phyloP scores from a whole-genome alignment of 1,140 invertebrate genomes.

The Halyomorpha halys region DNA sequence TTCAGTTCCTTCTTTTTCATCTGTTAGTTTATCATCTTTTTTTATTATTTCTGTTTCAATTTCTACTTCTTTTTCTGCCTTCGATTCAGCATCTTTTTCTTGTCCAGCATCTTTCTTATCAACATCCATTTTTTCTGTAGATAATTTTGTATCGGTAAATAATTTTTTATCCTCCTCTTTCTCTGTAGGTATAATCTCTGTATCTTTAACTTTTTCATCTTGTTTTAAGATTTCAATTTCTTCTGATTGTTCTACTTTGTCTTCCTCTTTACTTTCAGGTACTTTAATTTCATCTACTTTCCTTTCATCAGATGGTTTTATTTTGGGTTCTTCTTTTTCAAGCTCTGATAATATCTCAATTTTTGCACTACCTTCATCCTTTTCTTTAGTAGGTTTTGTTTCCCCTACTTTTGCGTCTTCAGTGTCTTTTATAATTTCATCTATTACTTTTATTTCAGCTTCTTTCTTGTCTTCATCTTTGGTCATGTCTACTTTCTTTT shows the following conservation, averaged over 20 bases:
- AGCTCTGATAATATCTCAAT: not conserved
- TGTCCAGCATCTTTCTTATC: not conserved
- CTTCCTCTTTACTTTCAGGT: constrained; percentile 5
- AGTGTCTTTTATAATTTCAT: not conserved
- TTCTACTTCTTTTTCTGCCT: not conserved
- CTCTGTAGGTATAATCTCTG: not conserved
- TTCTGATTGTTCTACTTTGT: not conserved
- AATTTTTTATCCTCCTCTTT: not conserved
- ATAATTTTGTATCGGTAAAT: no score
- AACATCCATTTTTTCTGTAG: not conserved
- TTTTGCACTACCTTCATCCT: no score
- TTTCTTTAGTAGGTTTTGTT: not conserved
- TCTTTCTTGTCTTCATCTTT: not conserved
- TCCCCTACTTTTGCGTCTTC: not conserved
- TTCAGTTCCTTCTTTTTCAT: not conserved
- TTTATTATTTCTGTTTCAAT: not conserved
- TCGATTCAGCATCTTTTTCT: not conserved
- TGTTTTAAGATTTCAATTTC: not conserved
- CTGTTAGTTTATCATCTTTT: not conserved
- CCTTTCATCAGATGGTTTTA: not conserved
- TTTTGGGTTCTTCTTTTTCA: not conserved
- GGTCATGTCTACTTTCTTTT: no score
- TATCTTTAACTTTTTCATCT: not conserved
- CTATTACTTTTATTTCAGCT: not conserved
- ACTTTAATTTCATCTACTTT: not conserved